Conservation (phyloP, 2,113 vertebrate genomes). For the Tapirus terrestris region DNA sequence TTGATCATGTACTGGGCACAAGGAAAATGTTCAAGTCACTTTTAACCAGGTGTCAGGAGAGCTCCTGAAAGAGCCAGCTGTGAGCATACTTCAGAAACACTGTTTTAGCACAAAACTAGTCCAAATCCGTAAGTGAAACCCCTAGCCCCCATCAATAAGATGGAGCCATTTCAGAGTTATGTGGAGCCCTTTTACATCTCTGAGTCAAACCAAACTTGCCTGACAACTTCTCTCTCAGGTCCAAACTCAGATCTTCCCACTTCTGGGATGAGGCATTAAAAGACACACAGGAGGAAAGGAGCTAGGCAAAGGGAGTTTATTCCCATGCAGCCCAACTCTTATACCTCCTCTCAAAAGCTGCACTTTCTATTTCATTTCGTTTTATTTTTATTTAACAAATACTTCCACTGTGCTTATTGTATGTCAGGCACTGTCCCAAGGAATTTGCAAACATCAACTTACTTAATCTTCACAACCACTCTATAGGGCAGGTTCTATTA, state of each 20-base stretch:
- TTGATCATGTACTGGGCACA: background rate
- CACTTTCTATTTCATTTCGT: background rate
- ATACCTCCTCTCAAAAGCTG: background rate
- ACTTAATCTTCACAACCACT: background rate
- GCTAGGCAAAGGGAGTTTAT: background rate
- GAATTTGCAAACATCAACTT: background rate
- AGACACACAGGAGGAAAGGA: background rate
- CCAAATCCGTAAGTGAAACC: background rate
- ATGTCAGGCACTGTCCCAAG: background rate
- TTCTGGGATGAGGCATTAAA: background rate
- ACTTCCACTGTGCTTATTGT: background rate
- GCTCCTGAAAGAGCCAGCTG: background rate
- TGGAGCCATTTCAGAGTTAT: background rate
- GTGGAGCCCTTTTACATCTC: background rate
- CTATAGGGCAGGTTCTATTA: background rate
- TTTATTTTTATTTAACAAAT: slow-evolving; percentile 9
- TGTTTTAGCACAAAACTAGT: background rate
- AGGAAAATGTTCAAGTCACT: background rate
- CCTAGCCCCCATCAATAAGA: background rate
- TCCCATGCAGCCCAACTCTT: background rate
- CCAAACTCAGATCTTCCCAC: background rate
- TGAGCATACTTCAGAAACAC: background rate
- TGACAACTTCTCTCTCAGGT: background rate
- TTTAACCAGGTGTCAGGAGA: background rate
- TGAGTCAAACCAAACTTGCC: background rate